These are phyloP conservation scores for Cotesia glomerata DNA, from an alignment of 1,140 invertebrate genomes.

Conservation along the genomic window DNA sequence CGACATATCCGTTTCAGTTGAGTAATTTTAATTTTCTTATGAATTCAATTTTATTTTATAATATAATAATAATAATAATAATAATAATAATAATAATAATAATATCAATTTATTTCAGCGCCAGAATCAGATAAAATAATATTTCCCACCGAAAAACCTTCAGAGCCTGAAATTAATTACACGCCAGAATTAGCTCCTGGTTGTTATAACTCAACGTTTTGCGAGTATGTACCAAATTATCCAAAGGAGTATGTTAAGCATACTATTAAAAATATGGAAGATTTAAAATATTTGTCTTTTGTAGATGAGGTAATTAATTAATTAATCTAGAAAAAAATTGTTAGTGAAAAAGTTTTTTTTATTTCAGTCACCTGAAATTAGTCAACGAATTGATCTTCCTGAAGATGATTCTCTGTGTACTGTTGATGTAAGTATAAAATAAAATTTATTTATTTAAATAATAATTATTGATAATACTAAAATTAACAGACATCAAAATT, in stretches of 20 bases:
- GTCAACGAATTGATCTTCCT: conserved; percentile 5
- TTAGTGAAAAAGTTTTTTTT: neutral
- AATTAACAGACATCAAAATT: no score
- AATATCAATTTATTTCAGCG: no score
- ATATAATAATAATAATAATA: no score
- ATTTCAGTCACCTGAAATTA: conserved; percentile 9
- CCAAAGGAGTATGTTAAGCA: conserved; percentile 12
- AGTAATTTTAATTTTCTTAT: no score
- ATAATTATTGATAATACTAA: no score
- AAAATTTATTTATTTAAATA: neutral
- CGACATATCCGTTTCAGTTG: no score
- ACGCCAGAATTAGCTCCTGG: neutral
- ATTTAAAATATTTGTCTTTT: conserved; percentile 9
- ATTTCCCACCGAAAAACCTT: neutral
- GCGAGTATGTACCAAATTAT: conserved; percentile 22
- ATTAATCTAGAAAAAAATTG: neutral
- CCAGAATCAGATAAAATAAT: neutral
- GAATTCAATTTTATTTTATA: no score
- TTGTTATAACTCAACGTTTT: conserved; percentile 11
- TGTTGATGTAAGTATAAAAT: neutral
- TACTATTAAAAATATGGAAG: neutral
- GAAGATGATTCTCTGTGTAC: neutral
- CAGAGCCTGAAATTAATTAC: neutral
- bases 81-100: no score
- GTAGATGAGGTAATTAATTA: neutral